Percentiles rank a stretch among this genome's conserved stretches.
Evolutionary conservation across 2,113 vertebrate species (phyloP).

Genomic region (Calypte anna): DNA sequence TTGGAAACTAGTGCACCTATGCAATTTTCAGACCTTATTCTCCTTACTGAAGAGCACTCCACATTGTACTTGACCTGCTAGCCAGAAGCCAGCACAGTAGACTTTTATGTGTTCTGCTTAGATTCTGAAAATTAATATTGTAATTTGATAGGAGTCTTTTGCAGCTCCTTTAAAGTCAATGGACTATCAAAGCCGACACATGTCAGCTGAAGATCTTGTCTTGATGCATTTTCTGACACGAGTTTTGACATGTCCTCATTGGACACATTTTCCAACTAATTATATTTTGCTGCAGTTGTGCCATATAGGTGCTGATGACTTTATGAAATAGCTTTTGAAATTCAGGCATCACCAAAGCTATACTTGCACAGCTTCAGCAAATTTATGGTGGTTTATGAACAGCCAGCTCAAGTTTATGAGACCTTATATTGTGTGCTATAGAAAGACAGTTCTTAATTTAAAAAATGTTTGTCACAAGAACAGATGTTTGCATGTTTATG

Average conservation of each 20-base stretch:
- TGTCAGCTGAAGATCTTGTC: not conserved
- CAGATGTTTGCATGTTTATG: not conserved
- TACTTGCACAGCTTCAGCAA: not conserved
- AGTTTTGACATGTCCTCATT: not conserved
- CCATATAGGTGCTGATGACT: not conserved
- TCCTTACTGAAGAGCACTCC: not conserved
- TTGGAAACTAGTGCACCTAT: not conserved
- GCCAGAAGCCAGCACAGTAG: not conserved
- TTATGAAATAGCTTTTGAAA: not conserved
- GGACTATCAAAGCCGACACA: not conserved
- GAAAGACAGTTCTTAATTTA: not conserved
- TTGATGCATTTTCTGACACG: not conserved
- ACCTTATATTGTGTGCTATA: not conserved
- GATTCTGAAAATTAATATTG: not conserved
- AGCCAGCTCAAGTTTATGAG: not conserved
- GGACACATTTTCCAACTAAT: not conserved
- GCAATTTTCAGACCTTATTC: not conserved
- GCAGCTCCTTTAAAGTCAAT: not conserved
- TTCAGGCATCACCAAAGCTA: not conserved
- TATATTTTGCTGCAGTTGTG: not conserved
- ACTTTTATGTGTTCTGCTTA: not conserved
- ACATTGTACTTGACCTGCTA: not conserved
- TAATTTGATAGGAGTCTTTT: not conserved
- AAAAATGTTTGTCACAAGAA: not conserved
- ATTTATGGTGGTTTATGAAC: not conserved